Evolutionary conservation across 1,140 invertebrate species (phyloP), one percentile per base, ranked within the genome.

Genomic region (Nymphalis io): DNA sequence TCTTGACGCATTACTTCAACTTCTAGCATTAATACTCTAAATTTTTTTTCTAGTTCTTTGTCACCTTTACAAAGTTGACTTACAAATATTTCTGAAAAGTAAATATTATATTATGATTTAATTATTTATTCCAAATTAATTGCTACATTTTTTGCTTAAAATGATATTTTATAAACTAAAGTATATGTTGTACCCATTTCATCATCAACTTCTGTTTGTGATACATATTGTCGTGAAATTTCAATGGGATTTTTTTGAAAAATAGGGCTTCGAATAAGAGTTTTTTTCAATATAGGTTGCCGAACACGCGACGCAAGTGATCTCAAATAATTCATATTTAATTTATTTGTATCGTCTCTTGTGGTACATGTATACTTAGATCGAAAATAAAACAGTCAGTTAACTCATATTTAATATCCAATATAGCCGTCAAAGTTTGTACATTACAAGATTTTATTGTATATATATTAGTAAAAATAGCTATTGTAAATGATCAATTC

Each of bases 1-100:
- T 93, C 93, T 81, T 94, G 93, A 38, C 93, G 79, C 88, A 93
- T 87, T 2, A 94, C 92, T 83, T 94, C 93, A 27, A 92, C 83
- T 87, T 94, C 93, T 42, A 94, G 75, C 87, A 93, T 91, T 63
- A 94, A 78, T 38, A 94, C 84, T 71, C 86, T 82, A 23, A 93
- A 72, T 71, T 85, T 91, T 65, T 91, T 93, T 72, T 92, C 90
- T 13, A 86, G 68, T 39, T 87, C 82, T 58, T 72, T 33, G 72
- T 92, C 78, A 33, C 77, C 83, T 75, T 85, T 80, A 68, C 84
- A 83, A 68, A 92, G 62, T 13, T 83, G 67, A 39, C 77, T 55
- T 11, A 90, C 74, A 86, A 78, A 61, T 72, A 61, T 55, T 55
- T 88, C 82, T 90, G 70, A 38, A 82, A 78, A 33, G 11, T 63